Evolutionary conservation across 2,797 vertebrate genomes (phyloP).

Genomic region (Mus caroli): DNA sequence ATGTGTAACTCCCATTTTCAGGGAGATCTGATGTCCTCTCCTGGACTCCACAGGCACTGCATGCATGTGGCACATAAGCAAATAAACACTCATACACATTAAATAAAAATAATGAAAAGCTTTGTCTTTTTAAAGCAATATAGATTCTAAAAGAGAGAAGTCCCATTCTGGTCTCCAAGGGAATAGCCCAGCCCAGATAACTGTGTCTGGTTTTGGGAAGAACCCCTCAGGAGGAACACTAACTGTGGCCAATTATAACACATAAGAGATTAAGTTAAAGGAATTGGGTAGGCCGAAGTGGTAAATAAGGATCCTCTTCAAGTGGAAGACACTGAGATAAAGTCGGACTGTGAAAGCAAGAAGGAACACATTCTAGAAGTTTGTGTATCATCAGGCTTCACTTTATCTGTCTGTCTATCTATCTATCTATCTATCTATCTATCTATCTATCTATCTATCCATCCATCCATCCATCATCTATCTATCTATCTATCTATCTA

Average conservation of each 20-base stretch:
- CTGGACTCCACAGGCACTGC: neutral
- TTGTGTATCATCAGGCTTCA: neutral
- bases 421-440: neutral
- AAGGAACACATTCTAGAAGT: neutral
- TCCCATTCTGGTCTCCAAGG: neutral
- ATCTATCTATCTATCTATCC: too few relatives aligned
- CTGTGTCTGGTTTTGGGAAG: neutral
- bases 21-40: neutral
- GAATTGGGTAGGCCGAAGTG: neutral
- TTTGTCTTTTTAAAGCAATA: neutral
- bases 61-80: neutral
- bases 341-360: neutral
- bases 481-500: neutral
- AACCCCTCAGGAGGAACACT: neutral
- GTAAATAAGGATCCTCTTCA: neutral
- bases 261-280: neutral
- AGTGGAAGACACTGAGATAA: neutral
- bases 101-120: neutral
- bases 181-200: neutral
- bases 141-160: neutral
- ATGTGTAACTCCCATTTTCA: neutral
- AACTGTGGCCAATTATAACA: neutral
- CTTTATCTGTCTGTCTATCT: neutral
- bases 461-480: rapidly evolving
- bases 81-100: neutral